Evolutionary conservation across 1,140 invertebrate genomes (phyloP).

Genomic region (Protaetia brevitarsis): DNA sequence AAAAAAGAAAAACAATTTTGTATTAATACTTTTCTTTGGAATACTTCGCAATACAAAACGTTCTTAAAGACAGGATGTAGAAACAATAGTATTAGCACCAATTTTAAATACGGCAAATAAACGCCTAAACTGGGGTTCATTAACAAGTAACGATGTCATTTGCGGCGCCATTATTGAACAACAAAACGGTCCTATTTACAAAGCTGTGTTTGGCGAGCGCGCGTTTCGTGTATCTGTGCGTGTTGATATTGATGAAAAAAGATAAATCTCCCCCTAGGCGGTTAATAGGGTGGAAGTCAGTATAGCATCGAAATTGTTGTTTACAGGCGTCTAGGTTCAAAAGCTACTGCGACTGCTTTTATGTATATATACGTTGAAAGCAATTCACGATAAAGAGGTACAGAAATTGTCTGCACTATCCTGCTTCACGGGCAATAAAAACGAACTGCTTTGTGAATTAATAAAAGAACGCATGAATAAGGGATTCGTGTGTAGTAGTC

Average conservation of each 20-base stretch:
- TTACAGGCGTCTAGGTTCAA: constrained; percentile 10
- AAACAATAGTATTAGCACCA: too few species aligned
- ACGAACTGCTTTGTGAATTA: constrained; percentile 14
- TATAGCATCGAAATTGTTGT: constrained; percentile 11
- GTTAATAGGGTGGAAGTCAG: constrained; percentile 15
- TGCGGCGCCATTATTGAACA: background rate
- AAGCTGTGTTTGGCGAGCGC: background rate
- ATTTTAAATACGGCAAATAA: background rate
- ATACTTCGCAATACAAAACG: too few species aligned
- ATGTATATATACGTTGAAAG: constrained; percentile 3
- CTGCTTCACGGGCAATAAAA: constrained; percentile 16
- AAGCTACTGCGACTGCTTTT: constrained; percentile 5
- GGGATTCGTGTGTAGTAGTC: constrained; percentile 9
- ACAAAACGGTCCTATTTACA: background rate
- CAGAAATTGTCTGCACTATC: background rate
- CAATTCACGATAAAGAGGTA: constrained; percentile 16
- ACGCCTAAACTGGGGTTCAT: background rate
- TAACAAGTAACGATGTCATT: background rate
- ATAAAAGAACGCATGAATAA: constrained; percentile 15
- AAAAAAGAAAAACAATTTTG: too few species aligned
- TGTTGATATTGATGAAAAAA: constrained; percentile 14
- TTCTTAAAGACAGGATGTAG: too few species aligned
- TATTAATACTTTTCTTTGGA: too few species aligned
- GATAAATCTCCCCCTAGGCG: constrained; percentile 13
- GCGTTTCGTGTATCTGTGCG: background rate